Evolutionary conservation across 2,113 vertebrate species (phyloP).

Genomic region (Ptilonorhynchus violaceus): DNA sequence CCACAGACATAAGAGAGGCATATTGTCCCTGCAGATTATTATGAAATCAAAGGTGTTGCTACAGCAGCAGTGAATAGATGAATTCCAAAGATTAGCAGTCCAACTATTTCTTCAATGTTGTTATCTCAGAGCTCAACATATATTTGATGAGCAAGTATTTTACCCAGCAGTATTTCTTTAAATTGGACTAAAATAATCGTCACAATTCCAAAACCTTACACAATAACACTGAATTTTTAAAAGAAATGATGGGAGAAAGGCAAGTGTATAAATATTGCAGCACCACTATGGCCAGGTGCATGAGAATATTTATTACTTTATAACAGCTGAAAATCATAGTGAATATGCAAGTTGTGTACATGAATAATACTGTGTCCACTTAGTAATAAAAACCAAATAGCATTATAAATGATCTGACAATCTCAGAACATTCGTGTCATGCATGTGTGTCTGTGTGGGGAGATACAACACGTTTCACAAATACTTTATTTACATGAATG

Average conservation of each 20-base stretch:
- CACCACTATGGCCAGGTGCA: background rate
- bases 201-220: accelerated
- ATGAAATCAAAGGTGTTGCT: background rate
- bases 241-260: background rate
- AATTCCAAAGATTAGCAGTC: background rate
- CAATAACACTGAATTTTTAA: background rate
- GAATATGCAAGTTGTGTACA: background rate
- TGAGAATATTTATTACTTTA: background rate
- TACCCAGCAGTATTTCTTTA: background rate
- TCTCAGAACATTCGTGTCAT: background rate
- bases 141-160: background rate
- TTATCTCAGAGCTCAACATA: background rate
- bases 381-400: background rate
- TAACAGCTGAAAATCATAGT: slow-evolving; percentile 3
- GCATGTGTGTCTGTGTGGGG: background rate
- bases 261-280: background rate
- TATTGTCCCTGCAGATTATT: background rate
- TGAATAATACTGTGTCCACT: background rate
- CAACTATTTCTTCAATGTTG: background rate
- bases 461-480: background rate
- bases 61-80: background rate
- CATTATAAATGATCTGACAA: background rate
- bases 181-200: background rate
- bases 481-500: background rate
- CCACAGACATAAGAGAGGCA: background rate